phyloP scores from a whole-genome alignment of 23 tunicate genomes.

The Styela plicata region DNA sequence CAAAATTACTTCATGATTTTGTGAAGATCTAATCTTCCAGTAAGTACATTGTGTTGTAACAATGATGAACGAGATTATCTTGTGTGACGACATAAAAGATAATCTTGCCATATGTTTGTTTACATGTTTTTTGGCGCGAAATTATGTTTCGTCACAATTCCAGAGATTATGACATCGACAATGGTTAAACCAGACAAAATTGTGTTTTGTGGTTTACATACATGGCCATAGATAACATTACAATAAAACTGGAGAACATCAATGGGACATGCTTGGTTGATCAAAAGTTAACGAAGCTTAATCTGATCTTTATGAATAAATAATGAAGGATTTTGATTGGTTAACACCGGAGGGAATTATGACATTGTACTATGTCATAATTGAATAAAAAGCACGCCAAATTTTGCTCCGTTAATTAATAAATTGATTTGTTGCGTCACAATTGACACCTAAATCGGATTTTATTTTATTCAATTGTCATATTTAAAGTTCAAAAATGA shows the following conservation, averaged over 20 bases:
- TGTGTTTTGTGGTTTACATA: background rate
- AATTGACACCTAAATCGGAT: too few relatives aligned
- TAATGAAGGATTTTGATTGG: background rate
- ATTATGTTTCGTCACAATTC: background rate
- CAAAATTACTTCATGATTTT: too few relatives aligned
- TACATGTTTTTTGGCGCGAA: background rate
- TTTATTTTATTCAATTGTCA: too few relatives aligned
- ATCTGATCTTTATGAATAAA: background rate
- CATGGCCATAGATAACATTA: too few relatives aligned
- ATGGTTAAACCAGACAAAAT: background rate
- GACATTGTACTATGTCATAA: background rate
- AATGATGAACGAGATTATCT: background rate
- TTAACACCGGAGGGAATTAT: background rate
- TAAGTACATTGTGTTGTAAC: background rate
- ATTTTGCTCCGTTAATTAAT: too few relatives aligned
- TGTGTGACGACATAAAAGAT: background rate
- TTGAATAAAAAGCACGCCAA: too few relatives aligned
- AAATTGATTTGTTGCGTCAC: too few relatives aligned
- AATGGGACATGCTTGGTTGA: too few relatives aligned
- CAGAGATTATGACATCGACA: background rate
- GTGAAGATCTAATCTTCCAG: background rate
- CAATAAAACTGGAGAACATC: too few relatives aligned
- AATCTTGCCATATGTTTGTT: background rate
- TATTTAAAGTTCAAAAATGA: too few relatives aligned
- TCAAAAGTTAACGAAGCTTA: background rate